A percentile compares a stretch with the other conserved stretches of the same genome.
These are phyloP conservation scores for Linnaemya tessellans DNA, from an alignment of 2,888 invertebrate species.

Conservation along the genomic window DNA sequence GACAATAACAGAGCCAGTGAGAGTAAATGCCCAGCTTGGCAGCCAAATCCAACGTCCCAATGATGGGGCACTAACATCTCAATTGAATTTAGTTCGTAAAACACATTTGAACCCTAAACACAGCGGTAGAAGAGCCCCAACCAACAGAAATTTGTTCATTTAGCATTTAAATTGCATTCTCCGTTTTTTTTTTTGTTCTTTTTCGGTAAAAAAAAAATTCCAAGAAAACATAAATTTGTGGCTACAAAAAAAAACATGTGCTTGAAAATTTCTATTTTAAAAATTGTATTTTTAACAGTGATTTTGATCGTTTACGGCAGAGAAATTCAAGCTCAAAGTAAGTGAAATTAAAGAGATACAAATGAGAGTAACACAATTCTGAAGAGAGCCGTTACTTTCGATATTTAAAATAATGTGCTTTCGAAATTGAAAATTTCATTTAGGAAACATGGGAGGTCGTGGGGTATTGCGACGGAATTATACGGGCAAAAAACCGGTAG, in stretches of 20 bases:
- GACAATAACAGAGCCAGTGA: constrained; percentile 4
- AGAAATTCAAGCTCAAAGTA: constrained; percentile 72
- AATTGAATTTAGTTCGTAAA: constrained; percentile 63
- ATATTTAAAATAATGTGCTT: not conserved
- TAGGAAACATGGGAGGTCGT: constrained; percentile 82
- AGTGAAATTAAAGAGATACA: constrained; percentile 34
- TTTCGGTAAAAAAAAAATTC: not conserved
- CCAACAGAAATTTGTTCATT: not conserved
- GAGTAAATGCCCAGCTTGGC: not conserved
- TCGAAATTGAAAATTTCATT: constrained; percentile 8
- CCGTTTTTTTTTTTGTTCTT: not conserved
- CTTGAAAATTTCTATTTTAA: constrained; percentile 41
- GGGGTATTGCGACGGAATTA: constrained; percentile 82
- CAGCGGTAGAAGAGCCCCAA: constrained; percentile 59
- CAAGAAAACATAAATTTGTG: constrained; percentile 10
- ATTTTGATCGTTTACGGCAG: constrained; percentile 55
- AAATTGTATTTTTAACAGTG: constrained; percentile 60
- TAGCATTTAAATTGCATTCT: not conserved
- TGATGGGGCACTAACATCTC: constrained; percentile 42
- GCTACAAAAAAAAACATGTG: constrained; percentile 48
- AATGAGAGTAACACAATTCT: not conserved
- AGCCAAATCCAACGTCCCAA: constrained; percentile 23
- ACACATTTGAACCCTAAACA: constrained; percentile 68
- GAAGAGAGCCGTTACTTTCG: not conserved
- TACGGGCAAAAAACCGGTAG: constrained; percentile 82